Conservation (phyloP, 1,140 invertebrate species). For the Drosophila equinoxialis region DNA sequence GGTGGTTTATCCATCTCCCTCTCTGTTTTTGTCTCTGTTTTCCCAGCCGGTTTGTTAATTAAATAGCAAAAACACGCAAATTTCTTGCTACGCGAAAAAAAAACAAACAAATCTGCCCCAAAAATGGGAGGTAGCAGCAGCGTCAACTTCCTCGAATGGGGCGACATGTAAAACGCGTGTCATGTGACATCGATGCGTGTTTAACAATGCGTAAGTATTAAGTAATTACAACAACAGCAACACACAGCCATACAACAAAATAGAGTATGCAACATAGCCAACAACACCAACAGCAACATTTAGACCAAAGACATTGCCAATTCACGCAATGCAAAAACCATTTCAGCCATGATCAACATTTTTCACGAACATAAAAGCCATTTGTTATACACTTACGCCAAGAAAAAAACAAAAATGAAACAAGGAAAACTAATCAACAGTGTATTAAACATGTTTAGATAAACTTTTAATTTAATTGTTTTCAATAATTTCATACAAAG, state of each 20-base stretch:
- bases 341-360: conserved; percentile 50
- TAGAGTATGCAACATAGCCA: conserved; percentile 24
- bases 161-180: conserved; percentile 73
- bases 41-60: conserved; percentile 70
- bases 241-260: conserved; percentile 11
- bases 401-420: not conserved
- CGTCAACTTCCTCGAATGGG: conserved; percentile 61
- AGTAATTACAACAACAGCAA: conserved; percentile 67
- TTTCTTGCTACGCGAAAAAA: conserved; percentile 41
- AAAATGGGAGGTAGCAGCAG: conserved; percentile 47
- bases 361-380: conserved; percentile 47
- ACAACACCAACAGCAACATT: conserved; percentile 14
- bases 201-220: conserved; percentile 75
- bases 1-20: not conserved
- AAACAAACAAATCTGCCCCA: conserved; percentile 43
- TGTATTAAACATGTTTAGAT: not conserved
- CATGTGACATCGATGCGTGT: conserved; percentile 70
- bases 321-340: conserved; percentile 53
- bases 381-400: conserved; percentile 9
- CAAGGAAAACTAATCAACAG: not conserved
- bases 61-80: conserved; percentile 73
- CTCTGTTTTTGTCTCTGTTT: conserved; percentile 31
- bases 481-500: no score
- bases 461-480: no score
- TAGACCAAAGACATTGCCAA: conserved; percentile 33